Evolutionary conservation across 2,797 vertebrate genomes (phyloP).

Genomic region (Novumbra hubbsi): DNA sequence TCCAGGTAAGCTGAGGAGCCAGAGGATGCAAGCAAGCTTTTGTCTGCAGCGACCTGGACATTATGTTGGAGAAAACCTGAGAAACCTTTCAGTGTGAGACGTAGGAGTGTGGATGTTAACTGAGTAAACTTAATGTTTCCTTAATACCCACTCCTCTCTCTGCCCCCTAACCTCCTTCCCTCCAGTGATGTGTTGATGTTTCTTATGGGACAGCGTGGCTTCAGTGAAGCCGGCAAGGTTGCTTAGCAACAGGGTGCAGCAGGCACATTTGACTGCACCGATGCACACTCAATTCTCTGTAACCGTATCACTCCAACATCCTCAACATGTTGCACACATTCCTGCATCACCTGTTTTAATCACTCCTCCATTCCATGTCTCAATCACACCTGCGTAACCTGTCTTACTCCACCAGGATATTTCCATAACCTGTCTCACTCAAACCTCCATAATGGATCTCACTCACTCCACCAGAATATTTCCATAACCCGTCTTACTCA

Average conservation of each 20-base stretch:
- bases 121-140: background rate
- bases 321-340: slow-evolving; percentile 7
- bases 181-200: slow-evolving; percentile 50
- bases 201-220: slow-evolving; percentile 61
- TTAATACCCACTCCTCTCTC: slow-evolving; percentile 5
- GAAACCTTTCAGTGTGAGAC: slow-evolving; percentile 4
- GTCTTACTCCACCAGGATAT: background rate
- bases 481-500: background rate
- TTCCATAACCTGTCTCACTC: slow-evolving; percentile 11
- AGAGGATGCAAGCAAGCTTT: too few species aligned
- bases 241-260: slow-evolving; percentile 77
- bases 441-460: slow-evolving; percentile 13
- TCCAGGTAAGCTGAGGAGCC: background rate
- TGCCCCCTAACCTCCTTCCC: slow-evolving; percentile 19
- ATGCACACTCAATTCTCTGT: slow-evolving; percentile 50
- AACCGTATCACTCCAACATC: background rate
- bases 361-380: background rate
- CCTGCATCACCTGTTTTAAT: slow-evolving; percentile 16
- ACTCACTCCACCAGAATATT: background rate
- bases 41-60: background rate
- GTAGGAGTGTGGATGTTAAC: background rate
- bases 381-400: slow-evolving; percentile 18
- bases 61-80: background rate
- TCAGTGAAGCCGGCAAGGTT: slow-evolving; percentile 65
- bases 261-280: slow-evolving; percentile 68